Percentiles rank a stretch among this genome's conserved stretches.
Evolutionary conservation across 2,888 invertebrate genomes (phyloP).

Genomic region (Emmelina monodactyla): DNA sequence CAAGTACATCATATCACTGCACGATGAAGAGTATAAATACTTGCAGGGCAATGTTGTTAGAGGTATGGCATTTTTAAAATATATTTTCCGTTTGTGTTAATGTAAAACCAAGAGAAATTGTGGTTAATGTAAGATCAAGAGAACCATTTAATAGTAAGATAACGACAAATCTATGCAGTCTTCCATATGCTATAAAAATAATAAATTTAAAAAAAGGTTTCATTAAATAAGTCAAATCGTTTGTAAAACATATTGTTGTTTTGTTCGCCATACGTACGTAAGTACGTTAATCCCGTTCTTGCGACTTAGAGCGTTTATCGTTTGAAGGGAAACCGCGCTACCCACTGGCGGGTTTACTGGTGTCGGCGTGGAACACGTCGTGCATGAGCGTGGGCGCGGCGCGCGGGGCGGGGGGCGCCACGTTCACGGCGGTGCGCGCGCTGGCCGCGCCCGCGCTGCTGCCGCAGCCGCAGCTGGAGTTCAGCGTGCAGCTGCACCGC

Average conservation of each 20-base stretch:
- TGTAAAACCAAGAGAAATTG: no score
- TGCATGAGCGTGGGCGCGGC: conserved; percentile 62
- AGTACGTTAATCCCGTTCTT: no score
- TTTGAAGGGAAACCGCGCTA: conserved; percentile 69
- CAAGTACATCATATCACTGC: conserved; percentile 22
- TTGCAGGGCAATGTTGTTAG: conserved; percentile 27
- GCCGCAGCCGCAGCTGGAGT: conserved; percentile 56
- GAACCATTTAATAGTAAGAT: no score
- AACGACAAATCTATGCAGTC: no score
- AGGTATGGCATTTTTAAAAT: no score
- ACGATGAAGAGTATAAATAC: conserved; percentile 31
- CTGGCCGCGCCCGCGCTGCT: conserved; percentile 64
- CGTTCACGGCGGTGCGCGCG: conserved; percentile 71
- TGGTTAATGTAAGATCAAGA: not conserved
- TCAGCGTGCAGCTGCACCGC: conserved; percentile 67
- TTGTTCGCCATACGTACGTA: no score
- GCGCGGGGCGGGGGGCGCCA: conserved; percentile 71
- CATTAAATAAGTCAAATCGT: no score
- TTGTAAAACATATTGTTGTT: no score
- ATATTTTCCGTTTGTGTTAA: no score
- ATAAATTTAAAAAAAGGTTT: no score
- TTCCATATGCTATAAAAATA: no score
- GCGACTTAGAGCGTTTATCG: no score
- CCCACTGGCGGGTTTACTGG: conserved; percentile 80
- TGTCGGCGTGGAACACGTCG: conserved; percentile 75